Percentiles rank a stretch among this genome's conserved stretches.
Evolutionary conservation across 2,888 invertebrate species (phyloP).

Genomic region (Lepidonotus clava): DNA sequence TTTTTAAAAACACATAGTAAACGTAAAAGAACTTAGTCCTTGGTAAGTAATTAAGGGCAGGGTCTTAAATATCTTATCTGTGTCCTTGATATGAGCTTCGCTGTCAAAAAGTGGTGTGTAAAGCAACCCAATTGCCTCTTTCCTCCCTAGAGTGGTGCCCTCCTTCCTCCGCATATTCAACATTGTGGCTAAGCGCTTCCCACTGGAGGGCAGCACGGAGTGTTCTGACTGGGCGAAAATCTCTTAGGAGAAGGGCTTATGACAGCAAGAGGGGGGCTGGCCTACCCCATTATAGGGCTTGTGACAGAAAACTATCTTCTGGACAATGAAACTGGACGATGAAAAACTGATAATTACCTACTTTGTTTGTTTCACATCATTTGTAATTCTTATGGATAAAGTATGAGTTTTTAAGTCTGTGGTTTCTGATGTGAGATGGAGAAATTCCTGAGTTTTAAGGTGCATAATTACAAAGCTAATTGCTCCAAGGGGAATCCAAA

Average conservation of each 20-base stretch:
- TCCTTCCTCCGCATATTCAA: slow-evolving; percentile 72
- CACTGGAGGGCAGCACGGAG: slow-evolving; percentile 60
- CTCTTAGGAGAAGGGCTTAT: background rate
- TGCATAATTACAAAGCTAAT: no score
- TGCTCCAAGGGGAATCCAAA: no score
- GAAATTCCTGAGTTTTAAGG: no score
- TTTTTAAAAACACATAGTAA: no score
- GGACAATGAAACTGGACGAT: background rate
- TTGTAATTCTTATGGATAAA: background rate
- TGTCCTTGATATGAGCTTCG: no score
- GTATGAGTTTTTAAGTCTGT: background rate
- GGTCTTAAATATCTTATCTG: no score
- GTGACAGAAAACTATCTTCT: background rate
- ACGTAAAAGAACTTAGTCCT: no score
- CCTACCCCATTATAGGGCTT: background rate
- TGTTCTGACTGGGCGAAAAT: slow-evolving; percentile 17
- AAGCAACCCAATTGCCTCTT: no score
- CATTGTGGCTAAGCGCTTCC: slow-evolving; percentile 69
- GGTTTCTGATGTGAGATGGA: no score
- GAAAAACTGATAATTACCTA: background rate
- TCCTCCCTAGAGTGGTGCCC: no score
- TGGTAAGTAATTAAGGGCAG: no score
- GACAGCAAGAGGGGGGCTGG: background rate
- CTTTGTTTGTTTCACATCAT: background rate
- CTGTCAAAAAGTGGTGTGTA: no score